Conservation (phyloP, 2,113 vertebrate species). For the Rallus limicola region DNA sequence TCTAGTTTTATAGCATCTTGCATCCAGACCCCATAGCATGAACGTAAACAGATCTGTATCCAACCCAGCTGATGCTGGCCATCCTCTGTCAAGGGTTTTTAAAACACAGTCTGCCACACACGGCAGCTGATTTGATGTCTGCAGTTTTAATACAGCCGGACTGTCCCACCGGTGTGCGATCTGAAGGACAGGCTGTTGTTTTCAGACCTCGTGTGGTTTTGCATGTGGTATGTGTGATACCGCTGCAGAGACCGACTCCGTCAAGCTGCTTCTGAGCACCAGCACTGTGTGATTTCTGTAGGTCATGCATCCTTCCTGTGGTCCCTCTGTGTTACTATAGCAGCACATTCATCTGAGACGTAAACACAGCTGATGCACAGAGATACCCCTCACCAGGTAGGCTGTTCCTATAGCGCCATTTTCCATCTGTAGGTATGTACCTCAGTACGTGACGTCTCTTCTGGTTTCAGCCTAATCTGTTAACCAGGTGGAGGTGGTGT, state of each 20-base stretch:
- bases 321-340: neutral
- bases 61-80: neutral
- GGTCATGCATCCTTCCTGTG: neutral
- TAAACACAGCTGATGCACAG: neutral
- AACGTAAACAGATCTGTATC: neutral
- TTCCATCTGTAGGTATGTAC: neutral
- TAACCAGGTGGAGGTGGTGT: neutral
- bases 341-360: neutral
- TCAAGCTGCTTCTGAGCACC: neutral
- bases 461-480: neutral
- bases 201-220: neutral
- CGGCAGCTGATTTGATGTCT: neutral
- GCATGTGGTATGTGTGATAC: neutral
- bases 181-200: neutral
- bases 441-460: neutral
- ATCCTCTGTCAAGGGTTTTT: neutral
- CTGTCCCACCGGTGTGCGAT: neutral
- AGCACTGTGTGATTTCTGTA: neutral
- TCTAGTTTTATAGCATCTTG: neutral
- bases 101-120: neutral
- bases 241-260: neutral
- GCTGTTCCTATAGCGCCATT: neutral
- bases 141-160: neutral
- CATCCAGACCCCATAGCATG: rapidly evolving
- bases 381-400: neutral